Evolutionary conservation across 2,113 vertebrate species (phyloP), one percentile per base, ranked within the genome.

Genomic region (Elephas maximus): DNA sequence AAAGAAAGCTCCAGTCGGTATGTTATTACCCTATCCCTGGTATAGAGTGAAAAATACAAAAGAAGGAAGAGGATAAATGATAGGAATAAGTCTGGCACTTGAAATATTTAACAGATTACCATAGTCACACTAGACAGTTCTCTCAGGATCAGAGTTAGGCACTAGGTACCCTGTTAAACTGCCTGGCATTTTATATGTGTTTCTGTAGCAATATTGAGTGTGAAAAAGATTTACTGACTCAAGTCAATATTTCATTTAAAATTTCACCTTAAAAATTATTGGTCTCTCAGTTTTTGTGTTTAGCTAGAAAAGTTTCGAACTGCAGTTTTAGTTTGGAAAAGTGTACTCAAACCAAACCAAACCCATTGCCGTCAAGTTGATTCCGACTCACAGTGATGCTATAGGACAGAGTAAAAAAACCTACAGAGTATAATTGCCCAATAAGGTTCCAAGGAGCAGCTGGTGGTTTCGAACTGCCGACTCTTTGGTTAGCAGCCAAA

Each of bases 1-100:
- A 91, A 76, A 87, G 93, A 90, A 87, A 84, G 80, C 71, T 90
- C 53, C 76, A 91, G 57, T 33, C 90, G 80, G 73, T 53, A 41
- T 89, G 67, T 74, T 90, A 79, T 79, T 95, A 89, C 45, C 76
- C 74, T 90, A 37, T 81, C 33, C 26, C 17, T 76, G 15, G 15
- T 74, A 85, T n/a, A 89, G 74, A 89, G 67, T 73, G 37, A 78
- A 88, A 83, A 81, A 85, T 77, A 73, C 28, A 78, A 65, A 48
- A 93, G 37, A 83, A 85, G 37, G 77, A 94, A n/a, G 76, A 79
- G 37, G 60, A 63, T 89, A 76, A 76, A 57, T 85, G 57, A 62
- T 44, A 57, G 69, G 76, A 94, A 33, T 63, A 60, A 91, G 60
- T 9, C 37, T 33, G 74, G 26, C 53, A 33, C n/a, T 86, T 41